These are phyloP conservation scores for Crambe crambe DNA, from an alignment of 37 sponge, comb jelly and placozoan genomes.

Conservation along the genomic window DNA sequence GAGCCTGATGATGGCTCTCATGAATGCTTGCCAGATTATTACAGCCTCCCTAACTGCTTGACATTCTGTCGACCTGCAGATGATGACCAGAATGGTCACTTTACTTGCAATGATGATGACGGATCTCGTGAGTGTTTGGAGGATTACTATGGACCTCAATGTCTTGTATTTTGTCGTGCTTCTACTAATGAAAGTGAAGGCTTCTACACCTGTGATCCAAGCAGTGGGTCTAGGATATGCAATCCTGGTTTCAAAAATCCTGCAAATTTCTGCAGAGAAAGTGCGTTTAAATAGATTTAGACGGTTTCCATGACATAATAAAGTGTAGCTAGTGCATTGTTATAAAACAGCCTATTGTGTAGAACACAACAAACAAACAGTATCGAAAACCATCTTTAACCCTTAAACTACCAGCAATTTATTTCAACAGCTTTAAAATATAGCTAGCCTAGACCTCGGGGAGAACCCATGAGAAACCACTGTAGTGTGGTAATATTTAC, in stretches of 20 bases:
- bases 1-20: neutral
- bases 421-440: too few relatives aligned
- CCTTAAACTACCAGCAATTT: too few relatives aligned
- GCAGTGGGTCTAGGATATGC: neutral
- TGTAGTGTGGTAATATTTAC: too few relatives aligned
- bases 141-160: constrained; percentile 4
- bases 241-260: neutral
- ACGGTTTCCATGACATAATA: too few relatives aligned
- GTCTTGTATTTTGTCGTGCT: neutral
- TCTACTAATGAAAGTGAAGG: neutral
- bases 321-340: too few relatives aligned
- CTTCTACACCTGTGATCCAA: constrained; percentile 21
- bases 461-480: too few relatives aligned
- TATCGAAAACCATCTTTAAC: too few relatives aligned
- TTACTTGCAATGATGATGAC: neutral
- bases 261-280: constrained; percentile 3
- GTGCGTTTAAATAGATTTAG: too few relatives aligned
- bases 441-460: too few relatives aligned
- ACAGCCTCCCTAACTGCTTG: neutral
- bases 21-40: neutral
- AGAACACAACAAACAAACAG: too few relatives aligned
- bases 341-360: too few relatives aligned
- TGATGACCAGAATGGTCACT: constrained; percentile 17
- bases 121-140: neutral
- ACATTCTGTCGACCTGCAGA: neutral